Evolutionary conservation across 2,888 invertebrate species (phyloP).

Genomic region (Eudiplozoon nipponicum): DNA sequence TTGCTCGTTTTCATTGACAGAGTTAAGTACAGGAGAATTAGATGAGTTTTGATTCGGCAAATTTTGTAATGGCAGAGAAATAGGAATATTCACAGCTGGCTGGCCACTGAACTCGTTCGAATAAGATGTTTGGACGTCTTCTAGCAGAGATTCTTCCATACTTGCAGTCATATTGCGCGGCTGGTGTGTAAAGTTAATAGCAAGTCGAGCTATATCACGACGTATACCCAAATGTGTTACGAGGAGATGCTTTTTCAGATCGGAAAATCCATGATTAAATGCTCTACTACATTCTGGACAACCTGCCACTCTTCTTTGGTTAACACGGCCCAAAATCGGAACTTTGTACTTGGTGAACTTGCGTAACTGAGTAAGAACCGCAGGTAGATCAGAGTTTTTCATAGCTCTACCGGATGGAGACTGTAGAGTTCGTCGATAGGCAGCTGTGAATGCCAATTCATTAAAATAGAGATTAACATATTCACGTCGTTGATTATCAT

Average conservation of each 20-base stretch:
- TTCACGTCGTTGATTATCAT: background rate
- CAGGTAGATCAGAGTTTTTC: background rate
- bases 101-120: background rate
- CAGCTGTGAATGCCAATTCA: background rate
- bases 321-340: background rate
- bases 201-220: background rate
- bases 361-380: background rate
- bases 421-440: background rate
- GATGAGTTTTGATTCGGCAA: background rate
- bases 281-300: background rate
- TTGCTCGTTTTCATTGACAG: too few species aligned
- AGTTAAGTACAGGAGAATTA: background rate
- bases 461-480: background rate
- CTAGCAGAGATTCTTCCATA: too few species aligned
- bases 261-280: conserved; percentile 3
- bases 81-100: background rate
- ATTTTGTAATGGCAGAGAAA: background rate
- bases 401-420: background rate
- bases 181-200: conserved; percentile 2
- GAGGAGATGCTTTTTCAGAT: background rate
- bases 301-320: conserved; percentile 1
- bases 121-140: background rate
- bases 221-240: background rate
- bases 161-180: background rate
- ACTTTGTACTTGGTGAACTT: background rate